Base-by-base conservation (phyloP, 2,113 vertebrate species). In the Genyomyrus donnyi region DNA sequence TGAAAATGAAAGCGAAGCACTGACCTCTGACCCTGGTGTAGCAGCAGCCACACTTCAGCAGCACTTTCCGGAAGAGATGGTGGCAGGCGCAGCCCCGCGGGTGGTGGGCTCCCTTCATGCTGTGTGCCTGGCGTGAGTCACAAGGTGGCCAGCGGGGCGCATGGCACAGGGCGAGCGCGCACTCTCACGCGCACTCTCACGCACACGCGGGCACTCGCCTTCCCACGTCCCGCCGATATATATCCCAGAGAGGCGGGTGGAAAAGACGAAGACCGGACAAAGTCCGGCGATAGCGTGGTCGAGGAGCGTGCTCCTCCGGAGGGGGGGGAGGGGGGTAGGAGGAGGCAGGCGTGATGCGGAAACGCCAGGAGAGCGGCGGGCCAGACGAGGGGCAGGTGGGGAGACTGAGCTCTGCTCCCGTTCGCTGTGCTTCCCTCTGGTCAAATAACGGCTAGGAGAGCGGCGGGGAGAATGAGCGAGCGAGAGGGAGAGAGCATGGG, bases 11-110 rank as follows among this genome's bases (percentile, higher is more conserved):
- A 77, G 0, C n/a, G 42, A 89, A 85, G 24, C 93, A 98, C 97
- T 97, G 95, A 98, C 97, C 97, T 97, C 97, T 97, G 95, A 96
- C 97, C 94, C 95, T 95, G 94, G 95, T 94, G 96, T 97, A 97
- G 94, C 97, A 98, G 95, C 97, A 98, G 94, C 97, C 96, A 93
- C 97, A 98, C 97, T 98, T 98, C 92, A 95, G 96, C 95, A 98
- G 95, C 94, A 98, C 97, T 96, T 98, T 98, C 92, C 97, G 96
- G 95, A 98, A 98, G 95, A 98, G 97, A 94, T 97, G 96, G 94
- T 97, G 97, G 96, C 97, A 98, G 94, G 96, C 96, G 92, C 97
- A 98, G 94, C 97, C 97, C 93, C 96, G 93, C 89, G 95, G 95
- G 94, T 96, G 97, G 93, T 96, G 95, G 92, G 96, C 96, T 91